Evolutionary conservation across 2,888 invertebrate genomes (phyloP), one percentile per base, ranked within the genome.

Genomic region (Zygaena filipendulae): DNA sequence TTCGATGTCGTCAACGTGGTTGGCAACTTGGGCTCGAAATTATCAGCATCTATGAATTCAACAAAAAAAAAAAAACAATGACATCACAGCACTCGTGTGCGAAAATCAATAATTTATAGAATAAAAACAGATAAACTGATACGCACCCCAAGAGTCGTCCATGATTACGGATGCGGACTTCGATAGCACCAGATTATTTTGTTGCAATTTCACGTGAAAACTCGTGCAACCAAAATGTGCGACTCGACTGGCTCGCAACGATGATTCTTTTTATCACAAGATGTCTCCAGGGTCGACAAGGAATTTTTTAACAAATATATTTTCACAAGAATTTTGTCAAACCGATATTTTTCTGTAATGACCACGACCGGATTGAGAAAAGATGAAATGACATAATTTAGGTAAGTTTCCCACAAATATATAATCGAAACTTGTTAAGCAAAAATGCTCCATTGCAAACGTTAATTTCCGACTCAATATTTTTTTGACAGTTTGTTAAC

Each of bases 31-130:
- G 85, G 84, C 53, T 87, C 87, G 63, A 87, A 86, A 62, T 87
- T 85, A 50, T 89, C 87, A 54, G 85, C 84, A 74, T 90, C 90
- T 88, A n/a, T n/a, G n/a, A n/a, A n/a, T n/a, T n/a, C n/a, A n/a
- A 75, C 40, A 82, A 84, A 61, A 49, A 54, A 52, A 48, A 46
- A 50, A 45, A 19, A 30, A 40, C 40, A 52, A 49, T 54, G 55
- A 56, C 52, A 52, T 58, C 42, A 54, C 42, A 36, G 38, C 39
- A 21, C 27, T 27, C 34, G 23, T 21, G 11, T 13, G 25, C 21
- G 18, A 45, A 52, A 49, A 46, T 46, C 36, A 38, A 43, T 43
- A 51, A 30, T 36, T 29, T 25, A 32, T 25, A 28, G n/a, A n/a
- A n/a, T n/a, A n/a, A 20, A 21, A 21, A n/a, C 20, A 16, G 13